A percentile compares a stretch with the other conserved stretches of the same genome.
These are phyloP conservation scores for Furcula furcula DNA, from an alignment of 2,888 invertebrate species.

Conservation along the genomic window DNA sequence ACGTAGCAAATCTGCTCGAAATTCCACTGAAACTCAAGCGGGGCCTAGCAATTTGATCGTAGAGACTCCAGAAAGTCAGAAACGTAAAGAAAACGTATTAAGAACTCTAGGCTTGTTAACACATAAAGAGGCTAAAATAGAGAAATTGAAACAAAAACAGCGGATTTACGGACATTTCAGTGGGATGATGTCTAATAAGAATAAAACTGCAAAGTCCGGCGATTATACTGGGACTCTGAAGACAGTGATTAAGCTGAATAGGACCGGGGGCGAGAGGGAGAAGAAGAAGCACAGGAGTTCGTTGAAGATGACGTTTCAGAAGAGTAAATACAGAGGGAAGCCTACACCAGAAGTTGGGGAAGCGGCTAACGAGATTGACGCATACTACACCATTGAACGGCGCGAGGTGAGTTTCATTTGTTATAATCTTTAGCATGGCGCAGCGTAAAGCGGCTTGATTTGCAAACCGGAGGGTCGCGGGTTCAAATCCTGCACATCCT, in stretches of 20 bases:
- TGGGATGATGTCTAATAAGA: constrained; percentile 49
- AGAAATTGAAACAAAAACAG: constrained; percentile 77
- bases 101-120: constrained; percentile 89
- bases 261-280: constrained; percentile 66
- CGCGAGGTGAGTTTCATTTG: constrained; percentile 71
- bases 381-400: constrained; percentile 86
- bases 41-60: constrained; percentile 62
- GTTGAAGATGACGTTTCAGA: constrained; percentile 90
- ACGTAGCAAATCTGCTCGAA: constrained; percentile 26
- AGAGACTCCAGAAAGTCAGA: constrained; percentile 84
- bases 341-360: constrained; percentile 67
- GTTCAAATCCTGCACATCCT: background rate
- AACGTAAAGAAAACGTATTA: constrained; percentile 87
- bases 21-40: constrained; percentile 36
- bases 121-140: constrained; percentile 84
- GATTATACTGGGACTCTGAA: constrained; percentile 91
- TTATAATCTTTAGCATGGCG: too few species aligned
- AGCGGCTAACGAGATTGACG: constrained; percentile 55
- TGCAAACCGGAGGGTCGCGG: too few species aligned
- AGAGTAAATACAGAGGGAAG: constrained; percentile 83
- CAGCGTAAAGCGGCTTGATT: too few species aligned
- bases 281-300: constrained; percentile 86
- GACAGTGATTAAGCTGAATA: constrained; percentile 90
- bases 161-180: constrained; percentile 47
- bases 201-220: constrained; percentile 55